phyloP scores from a whole-genome alignment of 2,113 vertebrate genomes.

The Mus musculus region DNA sequence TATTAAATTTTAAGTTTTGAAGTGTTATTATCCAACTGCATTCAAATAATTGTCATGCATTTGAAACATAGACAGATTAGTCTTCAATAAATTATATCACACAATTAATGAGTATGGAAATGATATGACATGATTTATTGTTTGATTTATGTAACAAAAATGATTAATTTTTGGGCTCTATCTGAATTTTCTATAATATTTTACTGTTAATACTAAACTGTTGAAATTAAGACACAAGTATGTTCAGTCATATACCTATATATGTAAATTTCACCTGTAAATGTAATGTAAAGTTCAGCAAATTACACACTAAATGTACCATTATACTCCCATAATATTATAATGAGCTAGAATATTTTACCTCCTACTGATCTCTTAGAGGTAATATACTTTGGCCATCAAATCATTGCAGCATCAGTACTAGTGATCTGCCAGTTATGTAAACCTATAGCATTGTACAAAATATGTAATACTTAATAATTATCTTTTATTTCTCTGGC shows the following conservation, averaged over 20 bases:
- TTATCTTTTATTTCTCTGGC: not conserved
- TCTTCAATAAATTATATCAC: constrained; percentile 5
- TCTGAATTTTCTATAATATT: not conserved
- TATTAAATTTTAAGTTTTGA: not conserved
- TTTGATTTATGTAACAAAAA: constrained; percentile 46
- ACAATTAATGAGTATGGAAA: not conserved
- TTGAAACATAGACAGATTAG: not conserved
- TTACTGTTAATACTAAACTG: constrained; percentile 9
- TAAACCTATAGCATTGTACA: not conserved
- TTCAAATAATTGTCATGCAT: not conserved
- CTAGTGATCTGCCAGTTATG: not conserved
- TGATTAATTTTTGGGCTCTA: not conserved
- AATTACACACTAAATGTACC: not conserved
- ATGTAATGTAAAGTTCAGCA: not conserved
- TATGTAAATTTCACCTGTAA: not conserved
- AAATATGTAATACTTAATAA: not conserved
- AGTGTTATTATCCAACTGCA: constrained; percentile 16
- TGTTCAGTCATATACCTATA: not conserved
- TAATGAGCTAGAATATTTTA: not conserved
- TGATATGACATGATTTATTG: not conserved
- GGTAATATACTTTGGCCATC: not conserved
- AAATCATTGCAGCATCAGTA: too few relatives aligned
- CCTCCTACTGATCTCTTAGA: not conserved
- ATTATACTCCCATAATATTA: not conserved
- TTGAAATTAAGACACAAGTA: not conserved